phyloP scores from a whole-genome alignment of 2,888 invertebrate species.

The Notodonta ziczac region DNA sequence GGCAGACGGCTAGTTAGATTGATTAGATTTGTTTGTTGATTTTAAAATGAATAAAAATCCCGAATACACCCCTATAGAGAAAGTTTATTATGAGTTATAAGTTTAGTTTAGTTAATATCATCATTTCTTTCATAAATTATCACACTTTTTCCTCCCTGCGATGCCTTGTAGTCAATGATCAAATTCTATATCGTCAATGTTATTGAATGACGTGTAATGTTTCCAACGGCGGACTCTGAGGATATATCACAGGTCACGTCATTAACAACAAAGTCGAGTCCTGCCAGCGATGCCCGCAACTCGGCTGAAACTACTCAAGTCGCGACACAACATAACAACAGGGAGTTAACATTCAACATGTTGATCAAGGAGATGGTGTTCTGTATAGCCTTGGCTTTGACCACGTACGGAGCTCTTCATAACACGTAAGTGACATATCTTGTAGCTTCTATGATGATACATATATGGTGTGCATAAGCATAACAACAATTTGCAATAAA shows the following conservation, averaged over 20 bases:
- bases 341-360: conserved; percentile 79
- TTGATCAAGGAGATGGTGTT: conserved; percentile 87
- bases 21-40: conserved; percentile 6
- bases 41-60: conserved; percentile 32
- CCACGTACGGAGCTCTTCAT: conserved; percentile 88
- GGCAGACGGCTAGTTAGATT: not conserved
- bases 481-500: no score
- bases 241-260: conserved; percentile 78
- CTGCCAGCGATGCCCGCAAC: conserved; percentile 73
- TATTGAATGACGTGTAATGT: conserved; percentile 84
- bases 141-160: conserved; percentile 41
- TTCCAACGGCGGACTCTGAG: conserved; percentile 79
- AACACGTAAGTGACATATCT: conserved; percentile 86
- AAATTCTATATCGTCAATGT: conserved; percentile 58
- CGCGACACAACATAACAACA: conserved; percentile 63
- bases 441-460: not conserved
- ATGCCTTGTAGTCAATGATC: conserved; percentile 56
- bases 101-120: conserved; percentile 28
- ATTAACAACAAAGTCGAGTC: conserved; percentile 61
- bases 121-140: conserved; percentile 28
- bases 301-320: conserved; percentile 62
- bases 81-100: conserved; percentile 53
- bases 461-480: no score
- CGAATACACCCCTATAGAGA: conserved; percentile 19
- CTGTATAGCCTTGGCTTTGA: conserved; percentile 86